Conservation (phyloP, 1,140 invertebrate species). For the Hormaphis cornu region DNA sequence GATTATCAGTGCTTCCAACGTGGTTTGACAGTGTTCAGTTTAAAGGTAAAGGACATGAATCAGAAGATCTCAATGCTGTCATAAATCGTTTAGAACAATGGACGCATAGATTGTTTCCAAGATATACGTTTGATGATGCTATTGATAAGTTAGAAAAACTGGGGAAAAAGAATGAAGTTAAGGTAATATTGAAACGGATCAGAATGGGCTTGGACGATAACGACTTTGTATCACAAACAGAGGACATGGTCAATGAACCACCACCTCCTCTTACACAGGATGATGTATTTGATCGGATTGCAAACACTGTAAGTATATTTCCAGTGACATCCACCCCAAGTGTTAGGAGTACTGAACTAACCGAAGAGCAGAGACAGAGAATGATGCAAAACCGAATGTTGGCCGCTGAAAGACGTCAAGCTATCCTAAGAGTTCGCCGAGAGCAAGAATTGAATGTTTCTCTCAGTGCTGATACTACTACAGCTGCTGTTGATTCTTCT, state of each 20-base stretch:
- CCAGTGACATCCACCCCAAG: conserved; percentile 4
- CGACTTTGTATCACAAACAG: background rate
- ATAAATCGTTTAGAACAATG: conserved; percentile 82
- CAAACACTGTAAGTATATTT: conserved; percentile 3
- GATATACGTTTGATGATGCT: conserved; percentile 46
- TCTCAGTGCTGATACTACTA: background rate
- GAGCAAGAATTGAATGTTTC: conserved; percentile 18
- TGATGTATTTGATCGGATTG: conserved; percentile 12
- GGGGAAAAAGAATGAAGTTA: conserved; percentile 34
- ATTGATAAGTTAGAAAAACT: conserved; percentile 35
- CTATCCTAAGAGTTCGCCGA: conserved; percentile 29
- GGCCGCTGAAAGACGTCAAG: conserved; percentile 37
- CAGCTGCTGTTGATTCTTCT: too few relatives aligned
- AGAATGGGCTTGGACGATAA: conserved; percentile 12
- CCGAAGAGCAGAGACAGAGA: conserved; percentile 37
- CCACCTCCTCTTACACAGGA: background rate
- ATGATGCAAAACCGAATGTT: conserved; percentile 37
- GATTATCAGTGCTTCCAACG: conserved; percentile 64
- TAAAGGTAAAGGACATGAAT: conserved; percentile 74
- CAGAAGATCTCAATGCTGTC: conserved; percentile 67
- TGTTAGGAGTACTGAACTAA: conserved; percentile 16
- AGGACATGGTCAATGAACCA: background rate
- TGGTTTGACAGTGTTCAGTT: conserved; percentile 76
- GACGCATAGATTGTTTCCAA: conserved; percentile 82
- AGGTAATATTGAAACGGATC: conserved; percentile 32